Evolutionary conservation across 1,140 invertebrate genomes (phyloP), one percentile per base, ranked within the genome.

Genomic region (Drosophila gunungcola): DNA sequence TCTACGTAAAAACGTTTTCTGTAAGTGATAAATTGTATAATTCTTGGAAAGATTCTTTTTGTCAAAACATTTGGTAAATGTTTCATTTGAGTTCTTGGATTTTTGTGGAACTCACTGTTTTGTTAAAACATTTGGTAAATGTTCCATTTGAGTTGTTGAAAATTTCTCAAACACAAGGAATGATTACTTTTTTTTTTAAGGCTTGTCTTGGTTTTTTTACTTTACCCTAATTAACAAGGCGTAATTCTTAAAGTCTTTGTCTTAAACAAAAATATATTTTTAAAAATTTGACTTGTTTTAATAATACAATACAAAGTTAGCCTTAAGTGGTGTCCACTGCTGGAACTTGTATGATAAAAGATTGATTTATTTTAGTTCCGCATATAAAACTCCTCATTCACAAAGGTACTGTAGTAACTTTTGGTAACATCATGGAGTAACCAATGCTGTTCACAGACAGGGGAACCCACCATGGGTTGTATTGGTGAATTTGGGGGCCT

Each of bases 401-500:
- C 29, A 32, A 32, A 7, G 6, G 6, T 32, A 2, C 1, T 21
- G 1, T 21, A 21, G 16, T 21, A 6, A 32, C 5, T 7, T 32
- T 32, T 32, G 5, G 29, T 32, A 32, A 32, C 6, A 32, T 7
- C 29, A 32, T 32, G 29, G 29, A 32, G 29, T 29, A 27, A 48
- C 21, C 43, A 7, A 12, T 11, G 21, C 3, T 3, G 9, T n/a
- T 34, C 5, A 3, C 13, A 27, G 13, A 53, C 16, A 12, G 13
- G 29, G 36, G n/a, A 32, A 51, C 25, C 29, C 48, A 45, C 34
- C 38, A 16, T 32, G 27, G 16, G 0, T 16, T 32, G 25, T 13
- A 27, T 39, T 48, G 13, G 13, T 43, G 13, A 13, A 49, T 41
- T 49, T 67, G 64, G 64, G 36, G 25, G 12, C 27, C 45, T 29